A percentile compares a stretch with the other conserved stretches of the same genome.
Evolutionary conservation across 2,797 vertebrate species (phyloP).

Genomic region (Xyrichtys novacula): DNA sequence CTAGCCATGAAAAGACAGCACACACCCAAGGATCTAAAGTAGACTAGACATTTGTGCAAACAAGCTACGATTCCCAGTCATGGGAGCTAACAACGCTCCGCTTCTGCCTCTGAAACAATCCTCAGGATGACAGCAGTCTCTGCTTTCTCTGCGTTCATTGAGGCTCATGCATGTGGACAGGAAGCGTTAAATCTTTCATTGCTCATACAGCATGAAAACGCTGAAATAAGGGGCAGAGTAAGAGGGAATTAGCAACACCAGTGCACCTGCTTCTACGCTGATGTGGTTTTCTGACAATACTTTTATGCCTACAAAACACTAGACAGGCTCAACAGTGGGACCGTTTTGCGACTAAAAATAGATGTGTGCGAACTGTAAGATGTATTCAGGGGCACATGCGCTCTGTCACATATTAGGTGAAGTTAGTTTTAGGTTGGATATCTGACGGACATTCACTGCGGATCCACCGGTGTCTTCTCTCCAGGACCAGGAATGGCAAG

Average conservation of each 20-base stretch:
- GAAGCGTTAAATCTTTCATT: constrained; percentile 24
- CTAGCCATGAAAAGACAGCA: constrained; percentile 9
- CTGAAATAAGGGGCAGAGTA: not conserved
- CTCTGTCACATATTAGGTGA: no score
- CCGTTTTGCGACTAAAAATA: no score
- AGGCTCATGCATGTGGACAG: constrained; percentile 31
- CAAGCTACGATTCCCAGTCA: constrained; percentile 17
- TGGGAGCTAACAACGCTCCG: constrained; percentile 15
- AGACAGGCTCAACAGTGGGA: no score
- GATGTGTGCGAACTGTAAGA: no score
- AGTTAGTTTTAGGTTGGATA: no score
- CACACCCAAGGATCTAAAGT: not conserved
- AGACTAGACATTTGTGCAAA: constrained; percentile 26
- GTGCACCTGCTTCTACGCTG: constrained; percentile 41
- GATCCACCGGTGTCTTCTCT: no score
- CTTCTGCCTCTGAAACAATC: constrained; percentile 4
- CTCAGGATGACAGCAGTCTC: constrained; percentile 4
- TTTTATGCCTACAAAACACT: no score
- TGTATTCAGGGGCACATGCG: no score
- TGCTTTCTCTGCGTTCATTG: constrained; percentile 14
- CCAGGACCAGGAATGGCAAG: no score
- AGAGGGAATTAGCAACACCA: constrained; percentile 13
- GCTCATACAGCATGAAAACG: constrained; percentile 16
- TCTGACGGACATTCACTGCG: no score
- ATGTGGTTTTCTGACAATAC: not conserved